A percentile compares a stretch with the other conserved stretches of the same genome.
phyloP scores from a whole-genome alignment of 2,797 vertebrate species.

The Lindbergichthys nudifrons region DNA sequence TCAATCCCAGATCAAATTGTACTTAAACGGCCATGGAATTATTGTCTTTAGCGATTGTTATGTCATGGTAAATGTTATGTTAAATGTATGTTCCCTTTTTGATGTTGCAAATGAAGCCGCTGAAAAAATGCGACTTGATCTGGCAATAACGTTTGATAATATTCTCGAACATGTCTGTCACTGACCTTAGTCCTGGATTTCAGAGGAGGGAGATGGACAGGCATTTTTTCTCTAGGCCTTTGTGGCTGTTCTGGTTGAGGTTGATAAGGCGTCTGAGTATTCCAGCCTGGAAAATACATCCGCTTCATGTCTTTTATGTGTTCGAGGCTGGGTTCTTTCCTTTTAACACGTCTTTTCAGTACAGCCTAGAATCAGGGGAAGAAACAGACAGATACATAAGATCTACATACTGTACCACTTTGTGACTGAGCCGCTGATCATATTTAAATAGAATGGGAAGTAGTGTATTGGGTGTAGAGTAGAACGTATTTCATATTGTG shows the following conservation, averaged over 20 bases:
- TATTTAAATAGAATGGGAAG: background rate
- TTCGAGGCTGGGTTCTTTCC: conserved; percentile 76
- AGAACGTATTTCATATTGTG: background rate
- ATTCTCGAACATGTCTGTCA: background rate
- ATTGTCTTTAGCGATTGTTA: no score
- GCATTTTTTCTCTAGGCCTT: conserved; percentile 20
- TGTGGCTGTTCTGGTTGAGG: conserved; percentile 18
- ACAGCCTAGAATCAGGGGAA: conserved; percentile 76
- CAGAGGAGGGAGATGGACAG: conserved; percentile 63
- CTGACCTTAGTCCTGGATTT: conserved; percentile 70
- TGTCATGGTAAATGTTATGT: no score
- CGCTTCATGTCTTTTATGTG: conserved; percentile 71
- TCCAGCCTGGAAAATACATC: conserved; percentile 74
- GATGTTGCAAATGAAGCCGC: no score
- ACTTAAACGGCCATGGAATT: no score
- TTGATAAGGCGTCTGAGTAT: conserved; percentile 47
- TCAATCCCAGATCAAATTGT: no score
- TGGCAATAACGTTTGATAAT: background rate
- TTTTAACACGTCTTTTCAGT: conserved; percentile 81
- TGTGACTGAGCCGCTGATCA: background rate
- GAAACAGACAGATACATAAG: conserved; percentile 9
- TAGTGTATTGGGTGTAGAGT: background rate
- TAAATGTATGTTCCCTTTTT: no score
- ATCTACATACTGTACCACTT: background rate
- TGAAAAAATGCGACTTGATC: no score